Evolutionary conservation across 2,888 invertebrate genomes (phyloP).

Genomic region (Lepeophtheirus nordmannii): DNA sequence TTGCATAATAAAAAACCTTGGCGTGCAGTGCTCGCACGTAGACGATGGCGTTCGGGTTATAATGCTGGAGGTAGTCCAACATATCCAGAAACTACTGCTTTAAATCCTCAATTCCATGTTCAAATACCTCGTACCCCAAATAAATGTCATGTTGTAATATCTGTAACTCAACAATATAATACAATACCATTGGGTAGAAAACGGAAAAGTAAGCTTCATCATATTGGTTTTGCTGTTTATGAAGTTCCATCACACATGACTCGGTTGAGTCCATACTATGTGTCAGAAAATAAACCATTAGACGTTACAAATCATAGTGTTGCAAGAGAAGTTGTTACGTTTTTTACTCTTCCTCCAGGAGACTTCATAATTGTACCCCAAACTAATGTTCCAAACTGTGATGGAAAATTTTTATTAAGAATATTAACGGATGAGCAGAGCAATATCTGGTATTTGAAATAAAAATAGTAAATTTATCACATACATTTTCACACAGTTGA

Average conservation of each 20-base stretch:
- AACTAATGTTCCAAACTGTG: constrained; percentile 49
- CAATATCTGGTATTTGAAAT: constrained; percentile 47
- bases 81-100: constrained; percentile 46
- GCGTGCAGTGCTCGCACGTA: constrained; percentile 51
- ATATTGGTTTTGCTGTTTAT: constrained; percentile 55
- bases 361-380: constrained; percentile 58
- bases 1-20: constrained; percentile 51
- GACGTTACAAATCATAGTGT: constrained; percentile 51
- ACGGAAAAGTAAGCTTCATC: constrained; percentile 40
- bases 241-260: constrained; percentile 48
- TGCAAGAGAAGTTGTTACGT: constrained; percentile 51
- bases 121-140: constrained; percentile 47
- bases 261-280: constrained; percentile 45
- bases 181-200: constrained; percentile 33
- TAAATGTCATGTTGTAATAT: constrained; percentile 56
- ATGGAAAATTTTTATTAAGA: constrained; percentile 53
- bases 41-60: constrained; percentile 51
- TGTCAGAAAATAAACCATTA: constrained; percentile 46
- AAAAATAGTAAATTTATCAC: neutral
- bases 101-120: constrained; percentile 55
- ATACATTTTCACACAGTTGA: neutral
- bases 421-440: constrained; percentile 55
- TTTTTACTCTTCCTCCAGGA: constrained; percentile 56
- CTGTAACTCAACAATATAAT: constrained; percentile 51
- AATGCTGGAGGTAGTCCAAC: constrained; percentile 55